Base-by-base conservation (phyloP, 2,113 vertebrate species). In the Falcunculus frontatus region DNA sequence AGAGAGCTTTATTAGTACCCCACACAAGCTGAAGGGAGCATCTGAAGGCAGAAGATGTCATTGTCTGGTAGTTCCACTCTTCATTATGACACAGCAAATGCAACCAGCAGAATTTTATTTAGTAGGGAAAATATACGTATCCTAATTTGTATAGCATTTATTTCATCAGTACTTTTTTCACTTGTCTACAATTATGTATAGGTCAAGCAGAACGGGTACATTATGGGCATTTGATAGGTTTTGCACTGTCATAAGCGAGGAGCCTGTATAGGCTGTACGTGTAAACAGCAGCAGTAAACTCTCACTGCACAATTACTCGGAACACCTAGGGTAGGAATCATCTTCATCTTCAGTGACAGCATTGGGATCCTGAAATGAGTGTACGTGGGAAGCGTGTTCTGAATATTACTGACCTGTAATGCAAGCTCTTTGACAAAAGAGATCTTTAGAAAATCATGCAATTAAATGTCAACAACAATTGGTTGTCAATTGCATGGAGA, bases 361-460 rank as follows among this genome's bases (percentile, higher is more conserved):
- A 19, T 0, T 63, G 55, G 60, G n/a, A 74, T 84, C 19, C 56
- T 46, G 37, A 81, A 80, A 29, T 16, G 25, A 72, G 7, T 17
- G 30, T 67, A 41, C 0, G 0, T 47, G 33, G 30, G 47, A 30
- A 2, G 0, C 0, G 0, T 46, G 42, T 14, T 41, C 55, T 74
- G 35, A 37, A n/a, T 62, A 70, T 50, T 44, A 25, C 60, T 72
- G 75, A 39, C 39, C 60, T 35, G 9, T 62, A 16, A 52, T 78
- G 20, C 20, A 50, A 30, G 33, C 35, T 72, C 13, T 47, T 50
- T 32, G 65, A 57, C 29, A 52, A 56, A 88, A 83, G 15, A 8
- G 10, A 53, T 33, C 11, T 77, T 65, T 7, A 60, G 50, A 64
- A 80, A 90, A 49, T 41, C 7, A 16, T 41, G 27, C 37, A 74